Conservation (phyloP, 2,113 vertebrate species). For the Phyllopteryx taeniolatus region DNA sequence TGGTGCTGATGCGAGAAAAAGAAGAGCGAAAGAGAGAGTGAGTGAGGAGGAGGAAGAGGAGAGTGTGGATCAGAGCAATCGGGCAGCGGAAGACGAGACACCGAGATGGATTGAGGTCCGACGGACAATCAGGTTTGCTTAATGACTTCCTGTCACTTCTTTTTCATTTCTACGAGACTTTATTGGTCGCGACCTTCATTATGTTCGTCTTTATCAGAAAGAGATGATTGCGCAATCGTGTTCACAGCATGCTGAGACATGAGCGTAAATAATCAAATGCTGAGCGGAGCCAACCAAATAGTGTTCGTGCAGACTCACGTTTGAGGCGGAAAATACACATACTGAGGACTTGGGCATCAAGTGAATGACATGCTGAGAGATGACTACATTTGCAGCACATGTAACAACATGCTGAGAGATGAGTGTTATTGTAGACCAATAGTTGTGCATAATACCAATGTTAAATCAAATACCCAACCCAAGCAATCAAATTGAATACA, state of each 20-base stretch:
- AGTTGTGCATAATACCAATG: too few relatives aligned
- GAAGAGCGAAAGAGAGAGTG: conserved; percentile 9
- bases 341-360: background rate
- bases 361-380: background rate
- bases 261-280: background rate
- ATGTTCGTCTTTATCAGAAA: background rate
- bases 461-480: too few relatives aligned
- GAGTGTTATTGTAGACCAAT: background rate
- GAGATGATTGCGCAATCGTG: background rate
- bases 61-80: background rate
- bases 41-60: conserved; percentile 17
- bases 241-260: background rate
- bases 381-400: background rate
- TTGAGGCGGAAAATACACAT: too few relatives aligned
- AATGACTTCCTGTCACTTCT: background rate
- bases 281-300: background rate
- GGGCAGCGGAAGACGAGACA: conserved; percentile 8
- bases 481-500: too few relatives aligned
- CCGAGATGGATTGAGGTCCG: conserved; percentile 5
- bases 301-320: background rate
- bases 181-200: too few relatives aligned
- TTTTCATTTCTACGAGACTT: background rate
- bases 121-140: background rate
- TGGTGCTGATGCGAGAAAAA: background rate
- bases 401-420: background rate